Evolutionary conservation across 2,888 invertebrate species (phyloP).

Genomic region (Ophraella communa): DNA sequence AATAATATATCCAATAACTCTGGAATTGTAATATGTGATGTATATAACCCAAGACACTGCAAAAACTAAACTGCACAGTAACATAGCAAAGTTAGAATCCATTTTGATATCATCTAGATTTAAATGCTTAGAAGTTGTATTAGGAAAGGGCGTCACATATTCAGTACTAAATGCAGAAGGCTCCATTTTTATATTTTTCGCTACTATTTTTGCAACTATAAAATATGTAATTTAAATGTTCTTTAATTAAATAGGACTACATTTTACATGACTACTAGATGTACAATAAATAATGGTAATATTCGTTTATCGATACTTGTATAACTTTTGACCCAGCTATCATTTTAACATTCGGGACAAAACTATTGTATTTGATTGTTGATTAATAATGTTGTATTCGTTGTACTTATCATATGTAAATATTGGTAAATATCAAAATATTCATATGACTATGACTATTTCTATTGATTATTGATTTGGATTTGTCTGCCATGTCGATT

Average conservation of each 20-base stretch:
- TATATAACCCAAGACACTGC: constrained; percentile 93
- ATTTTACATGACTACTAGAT: background rate
- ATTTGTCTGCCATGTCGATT: no score
- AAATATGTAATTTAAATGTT: background rate
- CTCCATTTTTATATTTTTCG: constrained; percentile 25
- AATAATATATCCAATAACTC: constrained; percentile 87
- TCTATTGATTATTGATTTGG: no score
- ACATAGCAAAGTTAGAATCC: constrained; percentile 79
- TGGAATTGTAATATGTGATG: constrained; percentile 93
- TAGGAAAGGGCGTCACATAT: constrained; percentile 44
- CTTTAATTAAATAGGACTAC: background rate
- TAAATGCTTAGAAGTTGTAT: constrained; percentile 40
- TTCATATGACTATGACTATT: no score
- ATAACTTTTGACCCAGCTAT: constrained; percentile 3
- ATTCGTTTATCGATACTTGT: background rate
- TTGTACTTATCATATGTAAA: no score
- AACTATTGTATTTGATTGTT: background rate
- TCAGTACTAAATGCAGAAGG: constrained; percentile 36
- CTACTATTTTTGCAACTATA: background rate
- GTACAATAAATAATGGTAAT: background rate
- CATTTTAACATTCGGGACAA: constrained; percentile 4
- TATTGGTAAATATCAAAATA: no score
- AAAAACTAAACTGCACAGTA: constrained; percentile 81
- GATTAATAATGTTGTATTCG: no score
- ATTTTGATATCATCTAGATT: constrained; percentile 72